Evolutionary conservation across 2,113 vertebrate species (phyloP).

Genomic region (Crotalus viridis): DNA sequence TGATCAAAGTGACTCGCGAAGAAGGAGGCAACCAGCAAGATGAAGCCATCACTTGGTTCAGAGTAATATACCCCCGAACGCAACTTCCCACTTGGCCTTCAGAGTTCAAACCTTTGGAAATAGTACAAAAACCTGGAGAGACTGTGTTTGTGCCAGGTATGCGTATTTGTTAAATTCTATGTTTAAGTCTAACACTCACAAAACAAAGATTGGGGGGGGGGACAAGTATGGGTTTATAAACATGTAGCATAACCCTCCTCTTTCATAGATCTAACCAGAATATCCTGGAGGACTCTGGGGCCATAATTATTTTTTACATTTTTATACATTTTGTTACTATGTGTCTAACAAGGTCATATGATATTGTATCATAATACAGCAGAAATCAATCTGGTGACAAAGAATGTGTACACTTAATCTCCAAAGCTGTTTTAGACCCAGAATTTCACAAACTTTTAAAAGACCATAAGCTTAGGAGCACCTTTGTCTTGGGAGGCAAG

Average conservation of each 20-base stretch:
- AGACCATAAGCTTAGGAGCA: not conserved
- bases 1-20: slow-evolving; percentile 94
- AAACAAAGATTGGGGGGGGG: not conserved
- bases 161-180: not conserved
- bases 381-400: not conserved
- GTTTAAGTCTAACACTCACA: not conserved
- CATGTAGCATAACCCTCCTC: not conserved
- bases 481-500: not conserved
- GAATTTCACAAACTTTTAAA: not conserved
- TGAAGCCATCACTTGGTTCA: slow-evolving; percentile 98
- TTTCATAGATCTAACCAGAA: not conserved
- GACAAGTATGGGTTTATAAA: not conserved
- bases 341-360: not conserved
- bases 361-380: not conserved
- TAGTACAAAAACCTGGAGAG: slow-evolving; percentile 92
- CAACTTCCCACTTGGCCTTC: slow-evolving; percentile 90
- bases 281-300: not conserved
- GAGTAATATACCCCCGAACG: slow-evolving; percentile 87
- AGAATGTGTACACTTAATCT: not conserved
- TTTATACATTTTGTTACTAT: not conserved
- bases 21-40: slow-evolving; percentile 98
- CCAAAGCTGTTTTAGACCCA: not conserved
- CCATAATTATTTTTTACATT: not conserved
- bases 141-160: slow-evolving; percentile 96
- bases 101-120: slow-evolving; percentile 91